Evolutionary conservation across 1,140 invertebrate genomes (phyloP).

Genomic region (Pseudachorutes palmiensis): DNA sequence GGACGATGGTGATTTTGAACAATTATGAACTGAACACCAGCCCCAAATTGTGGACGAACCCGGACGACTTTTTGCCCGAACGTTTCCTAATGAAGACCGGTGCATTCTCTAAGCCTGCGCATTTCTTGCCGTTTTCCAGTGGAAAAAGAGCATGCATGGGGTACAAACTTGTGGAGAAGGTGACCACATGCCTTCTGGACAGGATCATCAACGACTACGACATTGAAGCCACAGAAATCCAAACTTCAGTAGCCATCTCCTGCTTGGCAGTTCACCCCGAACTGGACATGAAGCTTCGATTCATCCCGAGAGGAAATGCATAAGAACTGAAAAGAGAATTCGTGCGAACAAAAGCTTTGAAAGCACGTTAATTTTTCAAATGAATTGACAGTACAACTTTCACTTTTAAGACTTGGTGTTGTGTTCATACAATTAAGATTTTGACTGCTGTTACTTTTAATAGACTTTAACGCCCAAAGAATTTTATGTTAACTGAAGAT

Average conservation of each 20-base stretch:
- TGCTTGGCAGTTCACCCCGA: conserved; percentile 34
- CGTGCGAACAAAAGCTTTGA: no score
- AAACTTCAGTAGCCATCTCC: conserved; percentile 23
- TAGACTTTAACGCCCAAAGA: no score
- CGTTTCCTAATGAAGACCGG: conserved; percentile 52
- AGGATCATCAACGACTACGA: conserved; percentile 26
- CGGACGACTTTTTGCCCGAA: conserved; percentile 61
- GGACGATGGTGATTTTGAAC: conserved; percentile 79
- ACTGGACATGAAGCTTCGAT: conserved; percentile 19
- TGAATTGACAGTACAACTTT: no score
- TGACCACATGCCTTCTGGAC: conserved; percentile 20
- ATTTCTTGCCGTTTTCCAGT: conserved; percentile 83
- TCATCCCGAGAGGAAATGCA: conserved; percentile 18
- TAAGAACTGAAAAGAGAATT: no score
- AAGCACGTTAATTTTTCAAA: no score
- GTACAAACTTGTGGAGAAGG: conserved; percentile 61
- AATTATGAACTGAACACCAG: conserved; percentile 79
- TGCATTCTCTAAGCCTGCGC: conserved; percentile 43
- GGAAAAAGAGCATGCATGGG: conserved; percentile 80
- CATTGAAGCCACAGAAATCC: conserved; percentile 8
- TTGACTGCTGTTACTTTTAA: no score
- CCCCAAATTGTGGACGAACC: conserved; percentile 61
- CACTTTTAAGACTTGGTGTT: no score
- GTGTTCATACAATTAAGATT: no score
- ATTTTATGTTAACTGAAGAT: no score